Base-by-base conservation (phyloP, 2,113 vertebrate genomes). In the Typhlomys cinereus region DNA sequence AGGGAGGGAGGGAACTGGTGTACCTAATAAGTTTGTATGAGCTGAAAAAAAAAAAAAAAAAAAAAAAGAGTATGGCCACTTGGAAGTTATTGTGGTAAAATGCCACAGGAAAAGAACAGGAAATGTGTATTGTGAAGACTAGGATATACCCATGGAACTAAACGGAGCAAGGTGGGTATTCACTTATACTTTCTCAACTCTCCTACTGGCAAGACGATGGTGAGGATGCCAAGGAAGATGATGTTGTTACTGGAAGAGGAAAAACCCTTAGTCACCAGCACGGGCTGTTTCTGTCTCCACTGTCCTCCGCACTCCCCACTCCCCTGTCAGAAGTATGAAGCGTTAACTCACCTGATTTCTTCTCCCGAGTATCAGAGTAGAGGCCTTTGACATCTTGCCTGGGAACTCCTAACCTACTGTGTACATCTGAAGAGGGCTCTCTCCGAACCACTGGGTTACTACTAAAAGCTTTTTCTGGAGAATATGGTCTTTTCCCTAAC, bases 401-500 rank as follows among this genome's bases (percentile, higher is more conserved):
- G 96, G 98, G 98, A 91, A 98, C 95, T 20, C 99, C 99, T 44
- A 99, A 97, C 66, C 99, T 98, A 96, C 99, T 99, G 95, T 99
- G 99, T 44, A 99, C 99, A 21, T 99, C 99, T 34, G 98, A 99
- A 94, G 98, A 84, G 1, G 98, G 98, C 17, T 99, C 99, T 86
- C 99, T 98, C 36, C 98, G 97, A 70, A 98, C 95, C 4, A 97
- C 96, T 0, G 98, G 89, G 59, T 98, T 97, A 85, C 96, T 92
- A 50, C 97, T 96, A 21, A 97, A 96, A 92, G 97, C 79, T 96
- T 98, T 85, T 94, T 99, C 99, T 3, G 99, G 99, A 74, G 99
- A 99, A 95, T 99, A 98, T 0, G 98, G 98, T 92, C 99, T 98
- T 95, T 99, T 99, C 3, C 99, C 99, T 85, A 99, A 97, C 4